These are phyloP conservation scores for Syrista parreyssii DNA, from an alignment of 2,888 invertebrate genomes.

Conservation along the genomic window DNA sequence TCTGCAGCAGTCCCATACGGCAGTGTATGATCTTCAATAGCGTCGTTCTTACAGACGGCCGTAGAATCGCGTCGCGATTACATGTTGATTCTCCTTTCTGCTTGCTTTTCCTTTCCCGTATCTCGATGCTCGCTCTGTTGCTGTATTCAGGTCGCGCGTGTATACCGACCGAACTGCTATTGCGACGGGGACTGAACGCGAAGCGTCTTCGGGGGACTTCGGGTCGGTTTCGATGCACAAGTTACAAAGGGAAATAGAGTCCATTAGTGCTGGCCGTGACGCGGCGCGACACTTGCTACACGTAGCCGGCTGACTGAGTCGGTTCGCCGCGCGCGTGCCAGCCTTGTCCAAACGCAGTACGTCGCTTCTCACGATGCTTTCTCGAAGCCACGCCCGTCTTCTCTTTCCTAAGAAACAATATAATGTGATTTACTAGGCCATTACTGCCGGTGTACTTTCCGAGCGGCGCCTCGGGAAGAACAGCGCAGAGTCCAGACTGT, in stretches of 20 bases:
- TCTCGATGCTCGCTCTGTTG: not conserved
- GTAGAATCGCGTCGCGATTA: not conserved
- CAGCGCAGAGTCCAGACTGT: not conserved
- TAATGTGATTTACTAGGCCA: slow-evolving; percentile 64
- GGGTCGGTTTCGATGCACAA: no score
- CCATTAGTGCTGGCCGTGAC: not conserved
- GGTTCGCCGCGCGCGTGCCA: not conserved
- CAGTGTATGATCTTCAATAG: not conserved
- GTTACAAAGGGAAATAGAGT: no score
- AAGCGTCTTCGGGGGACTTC: no score
- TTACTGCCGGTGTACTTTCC: slow-evolving; percentile 61
- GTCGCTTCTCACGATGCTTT: slow-evolving; percentile 14
- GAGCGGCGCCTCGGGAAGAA: slow-evolving; percentile 25
- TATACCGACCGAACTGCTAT: no score
- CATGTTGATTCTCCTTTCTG: not conserved
- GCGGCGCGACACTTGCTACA: not conserved
- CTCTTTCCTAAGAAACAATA: slow-evolving; percentile 58
- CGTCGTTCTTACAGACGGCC: not conserved
- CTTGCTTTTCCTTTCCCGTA: not conserved
- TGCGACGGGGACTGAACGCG: no score
- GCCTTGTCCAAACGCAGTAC: not conserved
- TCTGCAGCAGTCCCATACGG: not conserved
- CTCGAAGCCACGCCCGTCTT: slow-evolving; percentile 20
- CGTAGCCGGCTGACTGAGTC: not conserved
- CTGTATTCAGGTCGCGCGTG: no score